Base-by-base conservation (phyloP, 2,888 invertebrate species). In the Noctuana brunneofusca region DNA sequence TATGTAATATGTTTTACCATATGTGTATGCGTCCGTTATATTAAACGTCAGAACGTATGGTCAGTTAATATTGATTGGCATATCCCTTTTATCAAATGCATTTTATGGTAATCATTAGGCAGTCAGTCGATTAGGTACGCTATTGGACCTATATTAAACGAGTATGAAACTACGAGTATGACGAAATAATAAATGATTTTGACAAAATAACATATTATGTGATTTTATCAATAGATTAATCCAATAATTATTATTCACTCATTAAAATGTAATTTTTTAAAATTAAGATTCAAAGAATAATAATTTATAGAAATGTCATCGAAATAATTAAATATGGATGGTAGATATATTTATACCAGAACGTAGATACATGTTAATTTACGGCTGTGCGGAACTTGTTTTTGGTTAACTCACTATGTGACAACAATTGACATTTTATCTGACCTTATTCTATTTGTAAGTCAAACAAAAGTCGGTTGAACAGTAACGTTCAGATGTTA, bases 101-200 rank as follows among this genome's bases (percentile, higher is more conserved):
- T 30, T 38, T 46, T 18, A 48, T 57, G 32, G 48, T 57, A 48
- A 32, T 50, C 27, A 30, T 50, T 50, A 48, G 32, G 32, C 18
- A 30, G 27, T 8, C 14, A 16, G 30, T 30, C 50, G 30, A 30
- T 50, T 27, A 50, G 16, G 2, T 16, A 16, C 38, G 38, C 14
- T 35, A 4, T 35, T 16, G 38, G 38, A 41, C 8, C 6, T 6
- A 12, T 16, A 41, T 41, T 41, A 8, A 41, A 41, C 8, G 3
- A 6, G 16, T 16, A 41, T 14, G 6, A 16, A 16, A n/a, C 38
- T 41, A 38, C 1, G 8, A 41, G 14, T 12, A 41, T 16, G 12
- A 0, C 38, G 14, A 14, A 6, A 14, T 14, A 38, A 14, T 12
- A 32, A 12, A 32, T 12, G 32, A 4, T 4, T 38, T 24, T 1